Conservation (phyloP, 2,888 invertebrate genomes). For the Himalopsyche japonica region DNA sequence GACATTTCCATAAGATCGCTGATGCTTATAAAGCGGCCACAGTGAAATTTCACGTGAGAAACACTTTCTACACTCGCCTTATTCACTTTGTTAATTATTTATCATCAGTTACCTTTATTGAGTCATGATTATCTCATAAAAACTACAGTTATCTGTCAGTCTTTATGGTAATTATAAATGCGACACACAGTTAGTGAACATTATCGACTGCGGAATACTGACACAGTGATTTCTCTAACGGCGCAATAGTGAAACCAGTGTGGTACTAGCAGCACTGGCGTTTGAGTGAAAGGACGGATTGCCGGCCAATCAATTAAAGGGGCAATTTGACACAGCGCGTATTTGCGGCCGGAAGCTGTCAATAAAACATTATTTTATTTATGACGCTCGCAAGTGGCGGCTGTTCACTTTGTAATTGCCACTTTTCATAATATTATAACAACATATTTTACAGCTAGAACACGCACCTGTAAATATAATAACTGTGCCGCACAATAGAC, state of each 20-base stretch:
- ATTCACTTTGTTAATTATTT: too few species aligned
- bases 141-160: too few species aligned
- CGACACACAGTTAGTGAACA: neutral
- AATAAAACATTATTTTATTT: neutral
- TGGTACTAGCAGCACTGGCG: neutral
- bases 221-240: slow-evolving; percentile 9
- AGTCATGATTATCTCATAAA: too few species aligned
- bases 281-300: slow-evolving; percentile 3
- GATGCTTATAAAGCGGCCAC: too few species aligned
- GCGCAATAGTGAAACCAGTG: neutral
- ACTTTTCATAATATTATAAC: neutral
- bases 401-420: neutral
- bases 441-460: neutral
- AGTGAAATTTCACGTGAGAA: too few species aligned
- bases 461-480: neutral
- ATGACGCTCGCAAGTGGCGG: neutral
- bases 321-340: neutral
- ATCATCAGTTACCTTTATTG: too few species aligned
- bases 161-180: too few species aligned
- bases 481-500: neutral
- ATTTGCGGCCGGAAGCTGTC: slow-evolving; percentile 3
- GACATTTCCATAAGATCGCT: too few species aligned
- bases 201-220: neutral
- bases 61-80: too few species aligned
- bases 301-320: neutral